Evolutionary conservation across 2,888 invertebrate genomes (phyloP).

Genomic region (Erannis defoliaria): DNA sequence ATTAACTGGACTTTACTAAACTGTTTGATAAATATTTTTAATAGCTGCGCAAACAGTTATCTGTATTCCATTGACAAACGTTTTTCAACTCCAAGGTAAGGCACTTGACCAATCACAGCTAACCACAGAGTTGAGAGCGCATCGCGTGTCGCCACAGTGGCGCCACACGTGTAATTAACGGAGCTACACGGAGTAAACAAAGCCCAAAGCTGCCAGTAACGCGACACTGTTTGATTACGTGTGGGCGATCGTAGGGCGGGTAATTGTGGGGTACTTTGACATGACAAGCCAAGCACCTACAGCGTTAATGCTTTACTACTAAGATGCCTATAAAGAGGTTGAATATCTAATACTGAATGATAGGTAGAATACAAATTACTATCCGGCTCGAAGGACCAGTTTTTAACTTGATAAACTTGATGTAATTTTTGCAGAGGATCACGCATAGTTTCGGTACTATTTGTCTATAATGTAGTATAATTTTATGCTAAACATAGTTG

Average conservation of each 20-base stretch:
- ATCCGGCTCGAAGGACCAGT: not conserved
- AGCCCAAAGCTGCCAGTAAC: constrained; percentile 24
- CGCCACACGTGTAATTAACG: constrained; percentile 34
- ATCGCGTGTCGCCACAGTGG: constrained; percentile 23
- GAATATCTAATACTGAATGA: too few relatives aligned
- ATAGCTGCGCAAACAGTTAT: not conserved
- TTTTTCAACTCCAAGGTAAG: not conserved
- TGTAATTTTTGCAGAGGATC: too few relatives aligned
- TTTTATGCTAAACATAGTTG: too few relatives aligned
- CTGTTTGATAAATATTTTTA: too few relatives aligned
- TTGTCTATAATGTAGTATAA: too few relatives aligned
- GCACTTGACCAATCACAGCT: constrained; percentile 14
- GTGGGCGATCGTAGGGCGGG: constrained; percentile 12
- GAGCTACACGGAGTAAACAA: constrained; percentile 22
- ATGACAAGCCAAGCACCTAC: constrained; percentile 4
- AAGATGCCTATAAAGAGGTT: too few relatives aligned
- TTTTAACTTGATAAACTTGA: too few relatives aligned
- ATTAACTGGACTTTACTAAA: too few relatives aligned
- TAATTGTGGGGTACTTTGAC: constrained; percentile 23
- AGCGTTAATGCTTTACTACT: not conserved
- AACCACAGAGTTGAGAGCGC: constrained; percentile 1
- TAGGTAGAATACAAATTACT: not conserved
- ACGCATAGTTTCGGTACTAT: too few relatives aligned
- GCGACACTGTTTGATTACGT: constrained; percentile 31
- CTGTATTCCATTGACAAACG: not conserved